Conservation (phyloP, 2,113 vertebrate species). For the Misgurnus mizolepis region DNA sequence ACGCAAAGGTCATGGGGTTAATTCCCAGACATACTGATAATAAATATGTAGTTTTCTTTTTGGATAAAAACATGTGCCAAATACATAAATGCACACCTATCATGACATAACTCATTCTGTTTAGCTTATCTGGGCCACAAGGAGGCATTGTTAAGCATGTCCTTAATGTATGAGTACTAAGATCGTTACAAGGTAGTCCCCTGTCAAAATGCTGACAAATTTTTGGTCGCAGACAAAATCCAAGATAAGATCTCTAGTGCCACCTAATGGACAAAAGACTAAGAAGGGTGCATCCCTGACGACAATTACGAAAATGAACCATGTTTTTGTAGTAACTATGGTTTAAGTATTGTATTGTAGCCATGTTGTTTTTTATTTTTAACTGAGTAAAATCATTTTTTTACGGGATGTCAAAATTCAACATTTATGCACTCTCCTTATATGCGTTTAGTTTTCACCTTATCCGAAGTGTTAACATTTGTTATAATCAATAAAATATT, state of each 20-base stretch:
- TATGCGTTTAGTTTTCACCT: not conserved
- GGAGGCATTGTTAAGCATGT: not conserved
- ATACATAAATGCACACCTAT: no score
- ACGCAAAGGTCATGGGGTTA: no score
- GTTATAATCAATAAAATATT: no score
- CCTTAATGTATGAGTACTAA: not conserved
- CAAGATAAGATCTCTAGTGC: constrained; percentile 39
- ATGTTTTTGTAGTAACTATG: not conserved
- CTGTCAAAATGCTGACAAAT: constrained; percentile 1
- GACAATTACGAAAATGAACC: not conserved
- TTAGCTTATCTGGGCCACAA: not conserved
- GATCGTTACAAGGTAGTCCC: not conserved
- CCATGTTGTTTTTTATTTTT: no score
- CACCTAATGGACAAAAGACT: constrained; percentile 35
- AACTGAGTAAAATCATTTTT: no score
- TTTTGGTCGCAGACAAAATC: not conserved
- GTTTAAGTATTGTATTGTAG: no score
- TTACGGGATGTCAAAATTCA: not conserved
- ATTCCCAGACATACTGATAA: no score
- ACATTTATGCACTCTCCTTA: not conserved
- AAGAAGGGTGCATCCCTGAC: not conserved
- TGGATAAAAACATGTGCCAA: no score
- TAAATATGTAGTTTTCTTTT: no score
- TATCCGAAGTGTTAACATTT: not conserved
- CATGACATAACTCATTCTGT: not conserved